A percentile compares a stretch with the other conserved stretches of the same genome.
phyloP scores from a whole-genome alignment of 2,797 vertebrate species.

The Hybognathus amarus region DNA sequence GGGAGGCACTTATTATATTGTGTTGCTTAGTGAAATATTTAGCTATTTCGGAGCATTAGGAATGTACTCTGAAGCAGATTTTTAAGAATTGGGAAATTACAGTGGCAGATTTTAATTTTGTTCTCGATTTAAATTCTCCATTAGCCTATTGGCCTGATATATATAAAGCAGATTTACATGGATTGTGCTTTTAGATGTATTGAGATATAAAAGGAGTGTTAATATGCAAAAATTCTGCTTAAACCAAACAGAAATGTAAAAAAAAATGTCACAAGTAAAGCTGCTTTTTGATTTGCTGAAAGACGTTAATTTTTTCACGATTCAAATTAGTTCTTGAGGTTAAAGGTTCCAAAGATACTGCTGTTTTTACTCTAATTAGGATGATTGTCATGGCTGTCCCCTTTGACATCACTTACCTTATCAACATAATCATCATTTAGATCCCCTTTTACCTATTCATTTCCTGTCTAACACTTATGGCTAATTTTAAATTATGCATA shows the following conservation, averaged over 20 bases:
- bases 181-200: conserved; percentile 16
- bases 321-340: conserved; percentile 4
- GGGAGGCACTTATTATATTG: neutral
- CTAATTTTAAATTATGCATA: conserved; percentile 45
- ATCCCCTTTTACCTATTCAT: conserved; percentile 19
- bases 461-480: conserved; percentile 31
- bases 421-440: conserved; percentile 49
- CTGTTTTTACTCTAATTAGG: conserved; percentile 32
- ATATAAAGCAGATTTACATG: neutral
- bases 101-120: conserved; percentile 14
- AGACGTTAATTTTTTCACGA: neutral
- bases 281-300: neutral
- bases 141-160: conserved; percentile 22
- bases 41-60: neutral
- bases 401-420: conserved; percentile 36
- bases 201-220: neutral
- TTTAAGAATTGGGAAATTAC: neutral
- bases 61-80: neutral
- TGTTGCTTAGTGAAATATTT: neutral
- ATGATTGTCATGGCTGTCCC: conserved; percentile 22
- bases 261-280: neutral
- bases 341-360: conserved; percentile 30
- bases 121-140: neutral
- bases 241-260: neutral
- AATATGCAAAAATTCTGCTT: conserved; percentile 5